phyloP scores from a whole-genome alignment of 2,888 invertebrate genomes.

The Pollenia labialis region DNA sequence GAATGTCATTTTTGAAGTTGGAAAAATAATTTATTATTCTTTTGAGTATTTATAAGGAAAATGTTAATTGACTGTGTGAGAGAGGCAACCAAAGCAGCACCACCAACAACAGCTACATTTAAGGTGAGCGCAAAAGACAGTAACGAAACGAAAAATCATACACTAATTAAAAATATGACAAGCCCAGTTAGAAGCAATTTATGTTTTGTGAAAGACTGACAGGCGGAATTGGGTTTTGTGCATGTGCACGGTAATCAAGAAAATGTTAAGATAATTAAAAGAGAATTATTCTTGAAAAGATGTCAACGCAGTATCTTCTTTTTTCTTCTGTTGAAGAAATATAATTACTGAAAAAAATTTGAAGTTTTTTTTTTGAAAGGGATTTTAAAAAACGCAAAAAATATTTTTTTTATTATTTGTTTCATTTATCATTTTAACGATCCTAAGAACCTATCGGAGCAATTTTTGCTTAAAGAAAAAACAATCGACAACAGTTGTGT shows the following conservation, averaged over 20 bases:
- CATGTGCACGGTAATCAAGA: neutral
- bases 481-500: too few species aligned
- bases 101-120: neutral
- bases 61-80: conserved; percentile 67
- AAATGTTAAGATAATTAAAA: conserved; percentile 2
- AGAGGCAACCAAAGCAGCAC: conserved; percentile 10
- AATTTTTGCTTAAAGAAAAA: too few species aligned
- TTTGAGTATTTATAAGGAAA: conserved; percentile 58
- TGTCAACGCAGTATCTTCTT: neutral
- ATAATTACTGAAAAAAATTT: too few species aligned
- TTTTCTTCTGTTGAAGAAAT: too few species aligned
- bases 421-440: too few species aligned
- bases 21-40: conserved; percentile 66
- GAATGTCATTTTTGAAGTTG: conserved; percentile 66
- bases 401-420: too few species aligned
- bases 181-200: conserved; percentile 44
- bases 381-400: too few species aligned
- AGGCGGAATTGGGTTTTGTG: conserved; percentile 32
- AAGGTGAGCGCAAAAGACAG: neutral
- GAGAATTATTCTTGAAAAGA: neutral
- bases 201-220: conserved; percentile 23
- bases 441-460: too few species aligned
- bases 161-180: conserved; percentile 64
- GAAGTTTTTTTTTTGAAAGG: too few species aligned
- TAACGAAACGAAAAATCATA: conserved; percentile 51